Percentiles rank a stretch among this genome's conserved stretches.
Evolutionary conservation across 2,113 vertebrate species (phyloP).

Genomic region (Hyaena hyaena): DNA sequence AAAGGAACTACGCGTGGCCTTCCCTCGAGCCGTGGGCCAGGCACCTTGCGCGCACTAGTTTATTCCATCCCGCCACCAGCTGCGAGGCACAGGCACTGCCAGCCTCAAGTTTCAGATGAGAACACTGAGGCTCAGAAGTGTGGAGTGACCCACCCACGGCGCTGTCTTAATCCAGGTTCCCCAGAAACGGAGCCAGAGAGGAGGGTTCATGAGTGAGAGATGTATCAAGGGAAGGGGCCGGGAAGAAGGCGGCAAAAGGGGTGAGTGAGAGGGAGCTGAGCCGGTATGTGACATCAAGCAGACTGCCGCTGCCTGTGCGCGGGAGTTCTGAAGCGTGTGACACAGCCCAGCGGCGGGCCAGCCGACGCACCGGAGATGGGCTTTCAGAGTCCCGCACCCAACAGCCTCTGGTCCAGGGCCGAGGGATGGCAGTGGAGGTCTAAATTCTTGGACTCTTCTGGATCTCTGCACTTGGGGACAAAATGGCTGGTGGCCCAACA

Average conservation of each 20-base stretch:
- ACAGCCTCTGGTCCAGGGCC: neutral
- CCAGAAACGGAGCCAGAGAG: neutral
- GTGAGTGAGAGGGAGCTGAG: fast-evolving
- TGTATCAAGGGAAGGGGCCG: neutral
- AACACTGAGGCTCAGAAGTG: neutral
- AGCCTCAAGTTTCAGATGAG: neutral
- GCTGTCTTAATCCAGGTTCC: neutral
- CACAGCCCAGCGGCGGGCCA: neutral
- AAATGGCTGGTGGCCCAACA: neutral
- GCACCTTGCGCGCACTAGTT: neutral
- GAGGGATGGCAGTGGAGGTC: fast-evolving
- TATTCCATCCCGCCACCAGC: neutral
- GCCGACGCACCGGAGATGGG: neutral
- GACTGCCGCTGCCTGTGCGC: no score
- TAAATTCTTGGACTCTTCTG: neutral
- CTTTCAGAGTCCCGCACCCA: neutral
- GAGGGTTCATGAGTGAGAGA: neutral
- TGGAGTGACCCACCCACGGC: neutral
- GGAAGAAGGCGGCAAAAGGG: neutral
- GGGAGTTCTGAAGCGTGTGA: neutral
- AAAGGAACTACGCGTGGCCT: neutral
- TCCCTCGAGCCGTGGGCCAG: fast-evolving
- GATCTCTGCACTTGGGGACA: neutral
- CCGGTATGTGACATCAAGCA: fast-evolving
- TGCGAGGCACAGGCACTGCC: neutral